Conservation (phyloP, 2,113 vertebrate genomes). For the Antechinus stuartii region DNA sequence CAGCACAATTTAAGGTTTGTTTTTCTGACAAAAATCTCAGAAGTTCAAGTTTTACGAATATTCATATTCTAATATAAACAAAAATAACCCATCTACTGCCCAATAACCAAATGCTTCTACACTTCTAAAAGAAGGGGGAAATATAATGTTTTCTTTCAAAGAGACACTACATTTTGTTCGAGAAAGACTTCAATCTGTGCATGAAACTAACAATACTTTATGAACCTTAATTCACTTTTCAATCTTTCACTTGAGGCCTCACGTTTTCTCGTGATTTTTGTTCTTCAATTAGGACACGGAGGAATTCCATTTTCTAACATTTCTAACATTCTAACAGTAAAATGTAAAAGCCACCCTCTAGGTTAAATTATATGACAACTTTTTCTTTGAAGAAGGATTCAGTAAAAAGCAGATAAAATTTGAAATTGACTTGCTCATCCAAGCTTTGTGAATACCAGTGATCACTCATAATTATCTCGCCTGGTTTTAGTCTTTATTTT, state of each 20-base stretch:
- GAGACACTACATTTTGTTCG: neutral
- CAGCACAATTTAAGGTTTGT: conserved; percentile 12
- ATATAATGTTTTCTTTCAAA: neutral
- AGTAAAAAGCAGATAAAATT: conserved; percentile 36
- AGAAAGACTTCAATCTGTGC: conserved; percentile 30
- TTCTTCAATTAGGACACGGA: conserved; percentile 68
- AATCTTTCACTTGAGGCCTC: conserved; percentile 31
- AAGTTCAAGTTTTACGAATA: neutral
- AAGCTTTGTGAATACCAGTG: neutral
- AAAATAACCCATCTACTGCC: neutral
- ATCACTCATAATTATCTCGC: neutral
- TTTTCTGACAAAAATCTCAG: neutral
- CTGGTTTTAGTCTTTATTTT: conserved; percentile 35
- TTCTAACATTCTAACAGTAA: conserved; percentile 18
- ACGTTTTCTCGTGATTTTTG: conserved; percentile 18
- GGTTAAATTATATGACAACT: conserved; percentile 69
- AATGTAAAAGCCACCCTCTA: conserved; percentile 58
- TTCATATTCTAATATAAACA: conserved; percentile 22
- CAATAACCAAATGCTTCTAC: neutral
- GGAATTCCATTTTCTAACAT: conserved; percentile 70
- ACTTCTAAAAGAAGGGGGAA: conserved; percentile 27
- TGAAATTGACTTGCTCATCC: conserved; percentile 32
- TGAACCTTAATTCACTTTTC: conserved; percentile 39
- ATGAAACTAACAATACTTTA: conserved; percentile 23
- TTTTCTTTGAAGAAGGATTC: conserved; percentile 62